Evolutionary conservation across 2,888 invertebrate genomes (phyloP).

Genomic region (Belgica antarctica): DNA sequence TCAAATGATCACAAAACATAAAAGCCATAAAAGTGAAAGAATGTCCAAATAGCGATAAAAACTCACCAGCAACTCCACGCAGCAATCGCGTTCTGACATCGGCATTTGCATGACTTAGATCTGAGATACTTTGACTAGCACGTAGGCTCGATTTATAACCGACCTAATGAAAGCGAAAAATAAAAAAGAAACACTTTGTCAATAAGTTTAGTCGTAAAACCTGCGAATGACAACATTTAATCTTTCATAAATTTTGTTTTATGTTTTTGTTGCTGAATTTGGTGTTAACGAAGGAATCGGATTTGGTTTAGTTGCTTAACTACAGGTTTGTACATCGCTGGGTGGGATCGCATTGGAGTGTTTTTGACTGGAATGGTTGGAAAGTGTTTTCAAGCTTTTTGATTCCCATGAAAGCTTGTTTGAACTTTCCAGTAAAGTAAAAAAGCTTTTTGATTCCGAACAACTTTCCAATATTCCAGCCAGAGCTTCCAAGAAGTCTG

Average conservation of each 20-base stretch:
- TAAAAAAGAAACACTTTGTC: background rate
- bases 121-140: conserved; percentile 82
- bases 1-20: conserved; percentile 1
- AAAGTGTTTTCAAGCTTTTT: no score
- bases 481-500: no score
- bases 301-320: background rate
- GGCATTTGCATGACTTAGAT: conserved; percentile 66
- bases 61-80: conserved; percentile 53
- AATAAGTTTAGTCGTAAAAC: background rate
- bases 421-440: no score
- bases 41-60: background rate
- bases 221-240: background rate
- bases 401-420: no score
- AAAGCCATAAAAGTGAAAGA: background rate
- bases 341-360: background rate
- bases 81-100: conserved; percentile 55
- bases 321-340: background rate
- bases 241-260: conserved; percentile 13
- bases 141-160: conserved; percentile 76
- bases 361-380: background rate
- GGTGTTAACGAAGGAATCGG: background rate
- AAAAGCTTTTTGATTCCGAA: no score
- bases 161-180: conserved; percentile 58
- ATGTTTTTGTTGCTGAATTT: conserved; percentile 13
- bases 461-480: no score